These are phyloP conservation scores for Potamarius usumacintae DNA, from an alignment of 2,113 vertebrate species.

Conservation along the genomic window DNA sequence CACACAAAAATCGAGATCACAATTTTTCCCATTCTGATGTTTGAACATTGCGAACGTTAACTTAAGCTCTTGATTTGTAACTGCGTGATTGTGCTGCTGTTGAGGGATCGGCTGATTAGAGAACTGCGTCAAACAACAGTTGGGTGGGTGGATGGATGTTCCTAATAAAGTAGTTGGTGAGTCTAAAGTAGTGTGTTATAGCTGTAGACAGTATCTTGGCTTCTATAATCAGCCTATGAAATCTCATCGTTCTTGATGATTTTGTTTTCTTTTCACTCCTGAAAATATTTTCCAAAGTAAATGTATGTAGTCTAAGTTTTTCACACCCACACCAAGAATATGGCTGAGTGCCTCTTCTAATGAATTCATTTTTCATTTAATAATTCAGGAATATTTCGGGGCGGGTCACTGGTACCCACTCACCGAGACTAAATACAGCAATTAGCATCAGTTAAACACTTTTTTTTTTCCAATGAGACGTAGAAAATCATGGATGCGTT, in stretches of 20 bases:
- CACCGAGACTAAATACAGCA: too few species aligned
- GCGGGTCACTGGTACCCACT: too few species aligned
- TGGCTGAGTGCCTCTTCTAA: background rate
- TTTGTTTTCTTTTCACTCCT: background rate
- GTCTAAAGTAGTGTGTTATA: background rate
- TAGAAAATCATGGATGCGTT: background rate
- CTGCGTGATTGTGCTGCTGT: too few species aligned
- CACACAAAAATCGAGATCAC: too few species aligned
- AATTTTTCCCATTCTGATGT: too few species aligned
- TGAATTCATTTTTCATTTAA: background rate
- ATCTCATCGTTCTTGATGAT: background rate
- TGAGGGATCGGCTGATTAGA: too few species aligned
- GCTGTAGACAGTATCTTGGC: background rate
- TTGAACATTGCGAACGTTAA: too few species aligned
- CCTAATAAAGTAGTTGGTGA: too few species aligned
- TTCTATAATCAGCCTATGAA: background rate
- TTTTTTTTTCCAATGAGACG: background rate
- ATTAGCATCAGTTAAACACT: background rate
- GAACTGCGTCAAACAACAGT: too few species aligned
- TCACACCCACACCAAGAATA: background rate
- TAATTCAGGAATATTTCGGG: background rate
- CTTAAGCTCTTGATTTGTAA: too few species aligned
- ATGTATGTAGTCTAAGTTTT: background rate
- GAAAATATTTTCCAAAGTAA: background rate
- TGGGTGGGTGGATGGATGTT: too few species aligned